A percentile compares a stretch with the other conserved stretches of the same genome.
Conservation (phyloP, 2,888 invertebrate species). For the Hybos culiciformis region DNA sequence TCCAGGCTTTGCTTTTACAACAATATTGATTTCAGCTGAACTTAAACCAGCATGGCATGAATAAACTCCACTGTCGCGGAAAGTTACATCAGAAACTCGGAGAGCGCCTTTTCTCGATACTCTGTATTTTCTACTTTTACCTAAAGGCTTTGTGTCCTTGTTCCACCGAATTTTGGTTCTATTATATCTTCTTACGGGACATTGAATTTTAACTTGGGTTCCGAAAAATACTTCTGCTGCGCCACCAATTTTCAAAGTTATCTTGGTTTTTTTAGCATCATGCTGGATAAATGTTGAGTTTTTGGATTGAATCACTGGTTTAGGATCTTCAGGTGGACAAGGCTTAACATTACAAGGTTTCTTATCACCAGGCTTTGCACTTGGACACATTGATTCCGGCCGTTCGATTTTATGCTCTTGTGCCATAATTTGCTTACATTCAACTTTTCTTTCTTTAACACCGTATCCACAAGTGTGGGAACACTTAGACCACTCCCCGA, state of each 20-base stretch:
- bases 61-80: constrained; percentile 72
- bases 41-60: constrained; percentile 75
- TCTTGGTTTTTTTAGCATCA: constrained; percentile 64
- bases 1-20: constrained; percentile 68
- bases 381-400: constrained; percentile 59
- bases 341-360: constrained; percentile 77
- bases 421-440: constrained; percentile 86
- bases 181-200: constrained; percentile 72
- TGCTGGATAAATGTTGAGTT: constrained; percentile 75
- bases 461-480: constrained; percentile 88
- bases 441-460: constrained; percentile 63
- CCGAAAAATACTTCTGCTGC: constrained; percentile 82
- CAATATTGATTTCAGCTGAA: constrained; percentile 63
- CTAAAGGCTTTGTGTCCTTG: constrained; percentile 66
- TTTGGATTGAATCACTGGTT: constrained; percentile 62
- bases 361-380: constrained; percentile 58
- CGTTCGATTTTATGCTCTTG: constrained; percentile 80
- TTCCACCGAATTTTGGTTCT: constrained; percentile 79
- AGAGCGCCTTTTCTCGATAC: constrained; percentile 85
- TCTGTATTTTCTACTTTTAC: constrained; percentile 69
- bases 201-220: constrained; percentile 84
- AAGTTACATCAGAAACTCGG: constrained; percentile 65
- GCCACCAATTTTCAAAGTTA: constrained; percentile 79
- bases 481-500: constrained; percentile 82
- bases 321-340: constrained; percentile 56